These are phyloP conservation scores for Stenodera caucasica DNA, from an alignment of 2,888 invertebrate genomes.

Conservation along the genomic window DNA sequence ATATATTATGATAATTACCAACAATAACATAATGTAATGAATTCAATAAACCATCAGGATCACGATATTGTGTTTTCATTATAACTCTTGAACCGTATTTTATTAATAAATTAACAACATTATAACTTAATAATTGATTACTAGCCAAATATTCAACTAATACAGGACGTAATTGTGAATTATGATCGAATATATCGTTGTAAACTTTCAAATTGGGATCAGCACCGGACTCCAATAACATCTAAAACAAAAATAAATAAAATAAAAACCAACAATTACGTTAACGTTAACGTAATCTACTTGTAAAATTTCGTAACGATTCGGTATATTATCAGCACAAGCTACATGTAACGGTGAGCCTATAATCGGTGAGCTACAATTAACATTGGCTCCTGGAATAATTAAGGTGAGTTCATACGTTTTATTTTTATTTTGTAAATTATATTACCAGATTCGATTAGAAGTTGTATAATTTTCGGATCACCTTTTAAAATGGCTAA, in stretches of 20 bases:
- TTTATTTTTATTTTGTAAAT: too few species aligned
- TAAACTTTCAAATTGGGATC: constrained; percentile 76
- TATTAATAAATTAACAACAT: constrained; percentile 70
- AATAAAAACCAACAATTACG: constrained; percentile 9
- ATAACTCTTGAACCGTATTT: constrained; percentile 79
- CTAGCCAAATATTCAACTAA: constrained; percentile 82
- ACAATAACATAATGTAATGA: constrained; percentile 69
- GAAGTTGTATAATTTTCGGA: constrained; percentile 68
- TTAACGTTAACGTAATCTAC: too few species aligned
- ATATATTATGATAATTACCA: constrained; percentile 64
- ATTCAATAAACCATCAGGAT: constrained; percentile 81
- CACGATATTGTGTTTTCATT: constrained; percentile 81
- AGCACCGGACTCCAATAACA: constrained; percentile 71
- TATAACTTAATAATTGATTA: constrained; percentile 67
- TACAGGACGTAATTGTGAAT: constrained; percentile 70
- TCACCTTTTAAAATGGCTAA: constrained; percentile 83
- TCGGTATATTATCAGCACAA: constrained; percentile 76
- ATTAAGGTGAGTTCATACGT: too few species aligned
- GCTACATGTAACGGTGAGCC: constrained; percentile 83
- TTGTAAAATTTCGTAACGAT: constrained; percentile 58
- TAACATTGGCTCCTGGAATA: constrained; percentile 72
- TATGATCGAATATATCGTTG: constrained; percentile 71
- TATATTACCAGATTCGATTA: constrained; percentile 67
- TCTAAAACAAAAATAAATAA: constrained; percentile 48
- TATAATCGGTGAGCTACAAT: constrained; percentile 77